These are phyloP conservation scores for Xestia xanthographa DNA, from an alignment of 2,888 invertebrate species.

Conservation along the genomic window DNA sequence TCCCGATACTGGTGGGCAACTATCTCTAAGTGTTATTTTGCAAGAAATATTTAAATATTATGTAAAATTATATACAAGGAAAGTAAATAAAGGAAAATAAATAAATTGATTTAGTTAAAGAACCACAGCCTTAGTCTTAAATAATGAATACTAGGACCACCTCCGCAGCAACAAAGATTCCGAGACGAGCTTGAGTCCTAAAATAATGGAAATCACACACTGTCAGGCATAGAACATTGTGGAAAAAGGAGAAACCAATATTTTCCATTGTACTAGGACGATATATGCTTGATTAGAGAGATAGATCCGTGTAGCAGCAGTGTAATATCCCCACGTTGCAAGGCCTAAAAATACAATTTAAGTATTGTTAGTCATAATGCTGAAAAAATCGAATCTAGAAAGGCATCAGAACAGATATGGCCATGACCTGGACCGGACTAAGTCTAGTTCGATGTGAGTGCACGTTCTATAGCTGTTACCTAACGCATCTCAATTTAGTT, in stretches of 20 bases:
- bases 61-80: too few species aligned
- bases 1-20: too few species aligned
- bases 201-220: neutral
- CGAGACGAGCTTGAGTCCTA: neutral
- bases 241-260: neutral
- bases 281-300: neutral
- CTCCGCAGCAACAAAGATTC: too few species aligned
- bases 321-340: neutral
- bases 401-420: slow-evolving; percentile 29
- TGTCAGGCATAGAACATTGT: neutral
- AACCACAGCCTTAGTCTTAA: neutral
- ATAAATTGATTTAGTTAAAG: neutral
- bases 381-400: slow-evolving; percentile 35
- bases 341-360: neutral
- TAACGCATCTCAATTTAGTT: slow-evolving; percentile 22
- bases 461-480: slow-evolving; percentile 26
- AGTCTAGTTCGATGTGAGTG: slow-evolving; percentile 34
- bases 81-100: neutral
- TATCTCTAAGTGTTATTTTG: too few species aligned
- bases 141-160: neutral
- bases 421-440: slow-evolving; percentile 45
- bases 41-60: too few species aligned
- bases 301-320: neutral
- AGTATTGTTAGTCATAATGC: slow-evolving; percentile 15
- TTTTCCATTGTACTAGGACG: neutral